Evolutionary conservation across 64 coral and sea anemone species (phyloP).

Genomic region (Dendrophyllia cribrosa): DNA sequence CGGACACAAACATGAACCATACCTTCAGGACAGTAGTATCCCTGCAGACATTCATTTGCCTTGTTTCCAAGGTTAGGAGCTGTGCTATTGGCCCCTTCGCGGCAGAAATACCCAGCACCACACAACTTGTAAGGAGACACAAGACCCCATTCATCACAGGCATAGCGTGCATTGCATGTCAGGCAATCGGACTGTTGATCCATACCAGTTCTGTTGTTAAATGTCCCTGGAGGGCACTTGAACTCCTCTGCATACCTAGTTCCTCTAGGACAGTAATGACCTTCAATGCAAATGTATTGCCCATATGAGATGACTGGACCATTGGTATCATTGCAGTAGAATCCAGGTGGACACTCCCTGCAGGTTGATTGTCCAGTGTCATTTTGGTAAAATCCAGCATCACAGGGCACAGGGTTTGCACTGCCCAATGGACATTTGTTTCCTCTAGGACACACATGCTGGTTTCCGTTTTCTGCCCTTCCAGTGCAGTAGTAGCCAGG

Average conservation of each 20-base stretch:
- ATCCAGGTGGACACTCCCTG: constrained; percentile 69
- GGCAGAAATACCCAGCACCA: constrained; percentile 90
- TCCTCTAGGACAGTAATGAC: constrained; percentile 86
- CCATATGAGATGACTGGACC: constrained; percentile 83
- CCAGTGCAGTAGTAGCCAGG: constrained; percentile 92
- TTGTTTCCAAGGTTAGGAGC: constrained; percentile 80
- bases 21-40: constrained; percentile 96
- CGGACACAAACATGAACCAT: background rate
- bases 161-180: constrained; percentile 81
- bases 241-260: constrained; percentile 84
- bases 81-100: constrained; percentile 87
- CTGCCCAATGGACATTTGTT: constrained; percentile 79
- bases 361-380: constrained; percentile 63
- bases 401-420: constrained; percentile 81
- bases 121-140: constrained; percentile 79
- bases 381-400: constrained; percentile 85
- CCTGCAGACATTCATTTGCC: constrained; percentile 83
- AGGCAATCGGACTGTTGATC: constrained; percentile 68
- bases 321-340: constrained; percentile 88
- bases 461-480: constrained; percentile 59
- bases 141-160: constrained; percentile 95
- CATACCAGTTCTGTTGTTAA: constrained; percentile 89
- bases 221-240: constrained; percentile 87
- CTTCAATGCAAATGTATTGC: constrained; percentile 65
- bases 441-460: constrained; percentile 80